Percentiles rank a stretch among this genome's conserved stretches.
phyloP scores from a whole-genome alignment of 2,113 vertebrate genomes.

The Rhadina sibilatrix region DNA sequence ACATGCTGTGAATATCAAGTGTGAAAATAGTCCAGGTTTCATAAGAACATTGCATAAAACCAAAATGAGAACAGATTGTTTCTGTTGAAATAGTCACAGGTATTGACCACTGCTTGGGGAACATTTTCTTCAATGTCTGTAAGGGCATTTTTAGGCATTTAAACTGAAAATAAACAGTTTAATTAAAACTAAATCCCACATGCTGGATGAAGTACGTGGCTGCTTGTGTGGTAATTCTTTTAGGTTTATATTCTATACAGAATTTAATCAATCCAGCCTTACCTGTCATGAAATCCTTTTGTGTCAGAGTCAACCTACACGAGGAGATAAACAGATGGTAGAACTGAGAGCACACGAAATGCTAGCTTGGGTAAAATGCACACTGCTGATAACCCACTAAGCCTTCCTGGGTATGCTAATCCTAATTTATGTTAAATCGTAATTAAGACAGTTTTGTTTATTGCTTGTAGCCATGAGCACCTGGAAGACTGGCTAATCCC shows the following conservation, averaged over 20 bases:
- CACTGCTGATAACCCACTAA: constrained; percentile 1
- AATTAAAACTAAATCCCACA: not conserved
- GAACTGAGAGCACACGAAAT: not conserved
- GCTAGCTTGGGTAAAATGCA: not conserved
- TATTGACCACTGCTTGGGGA: not conserved
- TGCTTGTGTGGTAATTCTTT: not conserved
- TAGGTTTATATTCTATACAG: not conserved
- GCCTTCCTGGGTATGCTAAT: not conserved
- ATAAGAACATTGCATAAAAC: not conserved
- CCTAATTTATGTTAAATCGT: constrained; percentile 21
- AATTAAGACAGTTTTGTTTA: constrained; percentile 20
- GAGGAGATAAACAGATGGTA: not conserved
- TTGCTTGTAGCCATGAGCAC: not conserved
- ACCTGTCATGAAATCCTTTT: not conserved
- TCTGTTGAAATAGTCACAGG: not conserved
- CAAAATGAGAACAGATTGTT: not conserved
- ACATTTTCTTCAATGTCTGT: not conserved
- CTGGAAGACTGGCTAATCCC: constrained; percentile 33
- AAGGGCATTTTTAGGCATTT: not conserved
- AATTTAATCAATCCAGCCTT: not conserved
- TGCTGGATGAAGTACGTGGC: not conserved
- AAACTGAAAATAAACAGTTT: not conserved
- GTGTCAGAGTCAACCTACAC: not conserved
- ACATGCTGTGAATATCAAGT: not conserved
- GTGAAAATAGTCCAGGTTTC: not conserved